Base-by-base conservation (phyloP, 1,140 invertebrate species). In the Drosophila prosaltans region DNA sequence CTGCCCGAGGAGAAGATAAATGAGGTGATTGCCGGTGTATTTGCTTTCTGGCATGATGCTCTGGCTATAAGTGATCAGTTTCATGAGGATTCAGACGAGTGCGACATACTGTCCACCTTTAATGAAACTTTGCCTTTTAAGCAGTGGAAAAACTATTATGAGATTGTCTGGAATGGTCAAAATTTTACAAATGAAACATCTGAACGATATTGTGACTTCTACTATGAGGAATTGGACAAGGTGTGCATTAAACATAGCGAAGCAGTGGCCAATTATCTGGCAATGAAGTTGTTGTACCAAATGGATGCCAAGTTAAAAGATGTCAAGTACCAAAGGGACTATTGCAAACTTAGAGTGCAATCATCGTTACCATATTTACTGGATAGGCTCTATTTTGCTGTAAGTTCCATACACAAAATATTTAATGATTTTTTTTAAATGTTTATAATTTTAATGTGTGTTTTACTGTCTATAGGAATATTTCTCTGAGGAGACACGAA, bases 261-360 rank as follows among this genome's bases (percentile, higher is more conserved):
- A 5, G 83, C 90, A 0, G 78, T 77, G 9, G 90, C 91, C 10
- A 91, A 91, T 61, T 91, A 91, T 48, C 55, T 91, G 10, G 81
- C 91, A 21, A 74, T 91, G 74, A 72, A 72, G 45, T 59, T 91
- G 1, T 64, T 91, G 0, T 91, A 89, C 58, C 61, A 59, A 0
- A 77, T 91, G 81, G 90, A 91, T 55, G 59, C 77, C 32, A 79
- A 72, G 5, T 32, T 91, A 1, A 81, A 83, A 63, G 58, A 55
- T 1, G 40, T 4, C 2, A 71, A 71, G 3, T 82, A 74, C 91
- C 55, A 95, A 94, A 80, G 69, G 5, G 90, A 91, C 10, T n/a
- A 73, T 30, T 91, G 90, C 10, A 55, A 66, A n/a, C 21, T 85
- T 8, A 51, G 6, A 9, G 28, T 90, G 0, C 69, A 80, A 28